Evolutionary conservation across 2,797 vertebrate genomes (phyloP), one percentile per base, ranked within the genome.

Genomic region (Kryptopterus vitreolus): DNA sequence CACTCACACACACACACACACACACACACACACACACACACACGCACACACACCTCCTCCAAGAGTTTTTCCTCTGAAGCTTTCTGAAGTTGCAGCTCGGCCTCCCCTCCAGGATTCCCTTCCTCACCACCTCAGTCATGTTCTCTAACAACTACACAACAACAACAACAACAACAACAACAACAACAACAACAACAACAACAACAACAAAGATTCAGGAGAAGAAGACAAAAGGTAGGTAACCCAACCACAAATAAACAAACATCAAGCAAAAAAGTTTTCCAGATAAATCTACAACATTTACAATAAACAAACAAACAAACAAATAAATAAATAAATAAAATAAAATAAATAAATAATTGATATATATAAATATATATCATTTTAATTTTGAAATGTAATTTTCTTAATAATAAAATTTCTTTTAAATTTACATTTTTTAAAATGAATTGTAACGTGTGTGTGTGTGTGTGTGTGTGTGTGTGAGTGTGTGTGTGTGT

Each of bases 41-140:
- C 20, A 52, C 4, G 29, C 11, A 80, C 24, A 58, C 88, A 87
- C 71, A 98, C 98, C 95, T 99, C 97, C 83, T 98, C 96, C 82
- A 98, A 87, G 48, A 99, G 96, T 22, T 95, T 95, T 43, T 98
- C 96, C 86, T 98, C 96, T 1, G 90, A 97, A 58, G 96, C 96
- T 88, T 94, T 96, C 83, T 95, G 94, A 52, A 99, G 93, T 87
- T 99, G 95, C 43, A 92, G 89, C 73, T 99, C 96, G 3, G 98
- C 98, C 89, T 99, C 98, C 89, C 98, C 89, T 99, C 98, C 89
- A 93, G 91, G 84, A 99, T 99, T 46, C 98, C 98, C 90, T 95
- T 98, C 88, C 95, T 94, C 84, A 99, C 96, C 43, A 98, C 95
- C 87, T 99, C 98, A 0, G 96, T 98, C 97, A 99, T 98, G 90